Conservation (phyloP, 2,888 invertebrate genomes). For the Vesta saturnalis region DNA sequence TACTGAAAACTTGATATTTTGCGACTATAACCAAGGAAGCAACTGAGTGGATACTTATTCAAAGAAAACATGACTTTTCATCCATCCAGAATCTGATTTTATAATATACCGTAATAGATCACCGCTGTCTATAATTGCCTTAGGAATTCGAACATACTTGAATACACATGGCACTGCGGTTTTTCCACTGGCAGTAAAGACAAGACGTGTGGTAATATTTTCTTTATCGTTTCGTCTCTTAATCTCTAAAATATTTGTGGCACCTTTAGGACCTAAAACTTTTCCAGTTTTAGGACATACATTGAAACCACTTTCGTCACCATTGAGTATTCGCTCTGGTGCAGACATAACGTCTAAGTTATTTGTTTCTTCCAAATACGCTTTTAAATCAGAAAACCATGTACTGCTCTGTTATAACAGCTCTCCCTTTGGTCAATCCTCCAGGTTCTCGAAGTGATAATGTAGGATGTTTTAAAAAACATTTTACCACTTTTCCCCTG, state of each 20-base stretch:
- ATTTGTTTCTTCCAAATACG: background rate
- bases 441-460: background rate
- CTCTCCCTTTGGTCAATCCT: background rate
- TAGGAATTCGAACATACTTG: background rate
- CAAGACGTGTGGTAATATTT: background rate
- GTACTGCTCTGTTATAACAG: background rate
- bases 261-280: background rate
- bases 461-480: constrained; percentile 1
- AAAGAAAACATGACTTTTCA: background rate
- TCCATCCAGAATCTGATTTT: too few relatives aligned
- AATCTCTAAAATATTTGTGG: background rate
- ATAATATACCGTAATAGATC: too few relatives aligned
- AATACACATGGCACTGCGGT: background rate
- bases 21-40: background rate
- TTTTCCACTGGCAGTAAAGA: background rate
- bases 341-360: background rate
- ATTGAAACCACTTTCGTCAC: background rate
- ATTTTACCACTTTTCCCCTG: too few relatives aligned
- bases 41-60: background rate
- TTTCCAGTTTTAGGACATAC: background rate
- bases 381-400: background rate
- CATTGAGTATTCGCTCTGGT: background rate
- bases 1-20: background rate
- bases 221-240: background rate
- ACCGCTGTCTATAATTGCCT: background rate